Base-by-base conservation (phyloP, 2,113 vertebrate genomes). In the Eudyptes chrysolophus region DNA sequence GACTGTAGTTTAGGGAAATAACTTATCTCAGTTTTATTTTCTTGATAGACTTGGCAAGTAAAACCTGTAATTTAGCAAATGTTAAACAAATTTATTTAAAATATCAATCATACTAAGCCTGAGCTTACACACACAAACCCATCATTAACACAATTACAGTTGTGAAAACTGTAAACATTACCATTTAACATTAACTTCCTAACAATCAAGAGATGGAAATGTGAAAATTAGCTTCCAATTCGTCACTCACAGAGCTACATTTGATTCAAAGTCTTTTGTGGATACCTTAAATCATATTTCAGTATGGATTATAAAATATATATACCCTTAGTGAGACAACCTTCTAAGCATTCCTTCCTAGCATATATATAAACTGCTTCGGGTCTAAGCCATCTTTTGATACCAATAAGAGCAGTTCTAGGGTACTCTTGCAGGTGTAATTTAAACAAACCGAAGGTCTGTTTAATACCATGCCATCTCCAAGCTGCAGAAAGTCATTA, bases 101-200 rank as follows among this genome's bases (percentile, higher is more conserved):
- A 46, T 66, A 90, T 83, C 71, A 90, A 15, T 90, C 84, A 49
- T n/a, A 40, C 14, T 68, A 76, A 69, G 36, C 46, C 54, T 79
- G 81, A 96, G 77, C 34, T 90, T 95, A 46, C 5, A 79, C 40
- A 54, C 13, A n/a, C 49, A 88, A 95, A 57, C 40, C 82, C 32
- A 65, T 94, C 34, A 72, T 94, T 88, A 97, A 58, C 62, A 88
- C 64, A 92, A 81, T 92, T 90, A 83, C 17, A 84, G 68, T 51
- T 58, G 25, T 74, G 36, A 89, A 93, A 97, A 83, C 54, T 46
- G 46, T 77, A 74, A 92, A 80, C 55, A 66, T 44, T 86, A n/a
- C 20, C 38, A 92, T 76, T 90, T 77, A 85, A 22, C 17, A 57
- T 80, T 58, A 74, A 38, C 58, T 88, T 92, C 27, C 44, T 74